Evolutionary conservation across 2,797 vertebrate genomes (phyloP).

Genomic region (Melanotaenia nigrans): DNA sequence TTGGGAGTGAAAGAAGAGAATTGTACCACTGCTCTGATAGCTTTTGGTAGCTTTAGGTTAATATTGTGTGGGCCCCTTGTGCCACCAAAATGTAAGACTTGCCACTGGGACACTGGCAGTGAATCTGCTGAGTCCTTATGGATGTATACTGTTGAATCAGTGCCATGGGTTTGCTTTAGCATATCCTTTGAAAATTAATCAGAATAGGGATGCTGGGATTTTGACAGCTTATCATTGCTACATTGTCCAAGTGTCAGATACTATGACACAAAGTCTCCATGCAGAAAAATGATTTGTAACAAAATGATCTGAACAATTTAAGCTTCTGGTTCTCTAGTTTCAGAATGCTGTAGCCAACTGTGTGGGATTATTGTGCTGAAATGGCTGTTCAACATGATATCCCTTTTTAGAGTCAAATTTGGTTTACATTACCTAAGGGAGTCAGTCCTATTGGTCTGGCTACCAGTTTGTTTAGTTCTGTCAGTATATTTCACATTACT

Average conservation of each 20-base stretch:
- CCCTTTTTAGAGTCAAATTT: neutral
- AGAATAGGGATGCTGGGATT: neutral
- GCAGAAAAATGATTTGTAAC: neutral
- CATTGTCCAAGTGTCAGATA: neutral
- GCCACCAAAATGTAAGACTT: neutral
- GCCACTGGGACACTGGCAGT: neutral
- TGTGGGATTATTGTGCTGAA: neutral
- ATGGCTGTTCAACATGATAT: neutral
- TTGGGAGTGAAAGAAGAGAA: too few species aligned
- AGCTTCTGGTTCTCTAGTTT: neutral
- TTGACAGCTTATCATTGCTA: neutral
- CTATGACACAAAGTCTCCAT: too few species aligned
- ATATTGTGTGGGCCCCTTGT: neutral
- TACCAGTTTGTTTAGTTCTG: neutral
- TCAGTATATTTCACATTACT: neutral
- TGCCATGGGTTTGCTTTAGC: neutral
- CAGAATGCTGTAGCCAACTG: neutral
- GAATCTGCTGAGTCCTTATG: neutral
- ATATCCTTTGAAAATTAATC: neutral
- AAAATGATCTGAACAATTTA: neutral
- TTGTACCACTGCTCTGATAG: too few species aligned
- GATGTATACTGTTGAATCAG: neutral
- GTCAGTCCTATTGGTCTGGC: neutral
- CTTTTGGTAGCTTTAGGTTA: neutral
- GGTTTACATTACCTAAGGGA: neutral